Evolutionary conservation across 2,888 invertebrate genomes (phyloP), one percentile per base, ranked within the genome.

Genomic region (Anoplius nigerrimus): DNA sequence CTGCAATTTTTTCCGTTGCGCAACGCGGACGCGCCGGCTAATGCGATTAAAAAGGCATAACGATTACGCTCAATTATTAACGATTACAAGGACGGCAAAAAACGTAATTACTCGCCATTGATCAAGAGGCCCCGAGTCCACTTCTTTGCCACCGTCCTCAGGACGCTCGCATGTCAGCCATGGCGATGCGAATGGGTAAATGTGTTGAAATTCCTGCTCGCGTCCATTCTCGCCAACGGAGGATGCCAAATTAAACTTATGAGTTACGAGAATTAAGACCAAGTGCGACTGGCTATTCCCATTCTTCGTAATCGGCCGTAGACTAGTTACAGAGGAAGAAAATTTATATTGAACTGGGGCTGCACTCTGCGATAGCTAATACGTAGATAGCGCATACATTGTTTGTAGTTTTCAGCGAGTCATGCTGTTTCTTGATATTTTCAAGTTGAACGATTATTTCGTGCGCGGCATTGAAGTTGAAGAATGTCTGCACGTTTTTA

Each of bases 1-100:
- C 63, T 66, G 71, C 75, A 74, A 82, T 81, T 75, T 75, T 81
- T 80, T 72, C 59, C 71, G 76, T 86, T 85, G 77, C 82, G 81
- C 79, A 86, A 85, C 66, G 61, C 66, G 54, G 69, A 48, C 74
- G 66, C 69, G 65, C 63, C 72, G 69, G 66, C 76, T 86, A 84
- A 86, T 83, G 84, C 84, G 84, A 85, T 86, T 83, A 84, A 87
- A 86, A 85, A 86, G 82, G 80, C 84, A 84, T 81, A 83, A 83
- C 81, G 84, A 86, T 85, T 85, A 84, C 82, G 82, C 83, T 86
- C 86, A 86, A 87, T 87, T 87, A 87, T 87, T 83, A 85, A 84
- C 85, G 84, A 87, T 87, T 87, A 86, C 85, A 80, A 81, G 82
- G 81, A 74, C 79, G 71, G 80, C 78, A 85, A 87, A 85, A 86